These are phyloP conservation scores for Chamaetylas fuelleborni DNA, from an alignment of 2,113 vertebrate species.

Conservation along the genomic window DNA sequence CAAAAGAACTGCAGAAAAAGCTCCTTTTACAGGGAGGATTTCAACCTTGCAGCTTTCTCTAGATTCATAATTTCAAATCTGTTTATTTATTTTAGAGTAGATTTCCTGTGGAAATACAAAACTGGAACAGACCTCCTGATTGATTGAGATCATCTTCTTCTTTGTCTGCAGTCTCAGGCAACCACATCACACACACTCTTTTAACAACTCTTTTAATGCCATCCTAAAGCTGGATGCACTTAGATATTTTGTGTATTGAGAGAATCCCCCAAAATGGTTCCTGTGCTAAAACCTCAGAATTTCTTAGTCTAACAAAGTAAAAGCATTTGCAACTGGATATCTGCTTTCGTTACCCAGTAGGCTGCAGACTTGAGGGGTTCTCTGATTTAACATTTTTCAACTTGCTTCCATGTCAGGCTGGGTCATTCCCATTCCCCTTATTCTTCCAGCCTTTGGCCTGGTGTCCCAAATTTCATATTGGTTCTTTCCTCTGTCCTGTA, in stretches of 20 bases:
- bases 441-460: not conserved
- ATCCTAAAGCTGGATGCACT: not conserved
- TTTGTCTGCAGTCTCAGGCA: not conserved
- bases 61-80: not conserved
- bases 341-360: not conserved
- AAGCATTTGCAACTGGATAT: not conserved
- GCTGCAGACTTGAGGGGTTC: not conserved
- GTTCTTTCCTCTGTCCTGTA: not conserved
- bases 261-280: not conserved
- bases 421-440: not conserved
- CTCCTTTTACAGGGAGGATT: not conserved
- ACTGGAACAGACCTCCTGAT: not conserved
- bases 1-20: not conserved
- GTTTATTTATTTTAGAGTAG: not conserved
- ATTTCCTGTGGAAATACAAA: not conserved
- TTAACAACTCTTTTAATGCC: not conserved
- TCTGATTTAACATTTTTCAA: not conserved
- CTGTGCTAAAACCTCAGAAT: not conserved
- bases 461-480: not conserved
- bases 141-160: not conserved
- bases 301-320: not conserved
- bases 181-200: not conserved
- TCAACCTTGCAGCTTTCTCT: not conserved
- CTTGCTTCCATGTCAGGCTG: not conserved
- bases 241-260: not conserved